These are phyloP conservation scores for Smutsia temminckii DNA, from an alignment of 2,797 vertebrate species.

Conservation along the genomic window DNA sequence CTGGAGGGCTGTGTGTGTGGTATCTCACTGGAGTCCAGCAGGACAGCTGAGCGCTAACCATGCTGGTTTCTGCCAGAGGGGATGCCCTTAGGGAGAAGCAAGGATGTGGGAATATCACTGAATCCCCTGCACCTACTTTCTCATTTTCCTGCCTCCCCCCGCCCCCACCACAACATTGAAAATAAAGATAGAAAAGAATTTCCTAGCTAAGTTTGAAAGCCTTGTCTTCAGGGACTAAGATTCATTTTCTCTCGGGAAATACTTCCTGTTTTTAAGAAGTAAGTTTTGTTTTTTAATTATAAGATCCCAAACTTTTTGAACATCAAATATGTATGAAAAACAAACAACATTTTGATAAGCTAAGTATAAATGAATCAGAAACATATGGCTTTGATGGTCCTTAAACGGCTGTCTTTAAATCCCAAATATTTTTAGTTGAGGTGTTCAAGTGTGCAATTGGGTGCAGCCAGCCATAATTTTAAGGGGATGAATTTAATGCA, in stretches of 20 bases:
- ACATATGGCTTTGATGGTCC: background rate
- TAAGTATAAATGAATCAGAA: background rate
- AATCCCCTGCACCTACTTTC: rapidly evolving
- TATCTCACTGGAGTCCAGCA: rapidly evolving
- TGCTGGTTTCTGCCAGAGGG: background rate
- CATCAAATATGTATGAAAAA: conserved; percentile 8
- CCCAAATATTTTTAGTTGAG: conserved; percentile 32
- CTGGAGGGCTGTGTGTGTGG: too few relatives aligned
- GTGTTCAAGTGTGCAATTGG: background rate
- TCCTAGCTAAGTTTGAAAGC: background rate
- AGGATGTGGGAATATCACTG: background rate
- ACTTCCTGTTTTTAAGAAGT: background rate
- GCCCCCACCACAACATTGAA: rapidly evolving
- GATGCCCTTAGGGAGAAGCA: background rate
- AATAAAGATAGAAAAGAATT: background rate
- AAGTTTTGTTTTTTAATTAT: background rate
- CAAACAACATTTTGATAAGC: conserved; percentile 13
- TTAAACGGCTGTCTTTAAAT: conserved; percentile 7
- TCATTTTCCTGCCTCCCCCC: background rate
- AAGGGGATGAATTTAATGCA: background rate
- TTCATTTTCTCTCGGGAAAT: background rate
- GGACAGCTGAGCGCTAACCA: rapidly evolving
- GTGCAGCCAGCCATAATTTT: background rate
- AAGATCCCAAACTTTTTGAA: background rate
- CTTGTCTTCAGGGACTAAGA: background rate